Evolutionary conservation across 2,113 vertebrate genomes (phyloP).

Genomic region (Dicrurus megarhynchus): DNA sequence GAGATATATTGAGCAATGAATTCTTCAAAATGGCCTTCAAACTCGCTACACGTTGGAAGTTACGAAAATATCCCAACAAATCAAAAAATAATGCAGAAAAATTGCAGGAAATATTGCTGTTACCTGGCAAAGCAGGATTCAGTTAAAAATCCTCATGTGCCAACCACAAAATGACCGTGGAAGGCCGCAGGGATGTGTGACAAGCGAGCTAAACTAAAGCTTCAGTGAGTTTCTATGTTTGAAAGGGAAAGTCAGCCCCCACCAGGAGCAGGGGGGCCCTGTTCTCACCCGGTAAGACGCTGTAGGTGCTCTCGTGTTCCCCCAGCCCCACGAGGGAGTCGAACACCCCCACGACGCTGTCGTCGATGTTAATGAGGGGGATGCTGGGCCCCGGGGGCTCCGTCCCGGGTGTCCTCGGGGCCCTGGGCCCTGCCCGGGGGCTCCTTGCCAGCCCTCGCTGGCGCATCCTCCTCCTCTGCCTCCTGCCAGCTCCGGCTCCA

Average conservation of each 20-base stretch:
- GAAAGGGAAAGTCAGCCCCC: neutral
- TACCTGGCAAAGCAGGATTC: neutral
- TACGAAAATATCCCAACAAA: neutral
- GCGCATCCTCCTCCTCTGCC: conserved; percentile 32
- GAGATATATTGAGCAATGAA: neutral
- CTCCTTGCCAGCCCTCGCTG: neutral
- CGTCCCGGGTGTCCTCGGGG: neutral
- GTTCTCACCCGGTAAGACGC: conserved; percentile 85
- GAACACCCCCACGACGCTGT: conserved; percentile 61
- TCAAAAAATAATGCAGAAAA: neutral
- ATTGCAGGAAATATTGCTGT: neutral
- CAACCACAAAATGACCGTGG: neutral
- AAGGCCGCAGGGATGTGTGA: neutral
- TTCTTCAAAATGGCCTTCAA: neutral
- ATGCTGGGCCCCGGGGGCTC: neutral
- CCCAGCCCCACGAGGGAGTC: conserved; percentile 73
- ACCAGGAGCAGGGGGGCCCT: neutral
- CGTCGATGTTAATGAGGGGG: conserved; percentile 57
- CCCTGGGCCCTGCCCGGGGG: neutral
- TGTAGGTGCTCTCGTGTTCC: conserved; percentile 80
- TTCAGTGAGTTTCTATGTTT: rapidly evolving
- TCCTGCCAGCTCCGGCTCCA: conserved; percentile 7
- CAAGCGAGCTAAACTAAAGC: neutral
- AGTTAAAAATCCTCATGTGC: neutral
- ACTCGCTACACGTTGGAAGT: neutral